A percentile compares a stretch with the other conserved stretches of the same genome.
phyloP scores from a whole-genome alignment of 2,888 invertebrate genomes.

The Ichneumoninae sp. region DNA sequence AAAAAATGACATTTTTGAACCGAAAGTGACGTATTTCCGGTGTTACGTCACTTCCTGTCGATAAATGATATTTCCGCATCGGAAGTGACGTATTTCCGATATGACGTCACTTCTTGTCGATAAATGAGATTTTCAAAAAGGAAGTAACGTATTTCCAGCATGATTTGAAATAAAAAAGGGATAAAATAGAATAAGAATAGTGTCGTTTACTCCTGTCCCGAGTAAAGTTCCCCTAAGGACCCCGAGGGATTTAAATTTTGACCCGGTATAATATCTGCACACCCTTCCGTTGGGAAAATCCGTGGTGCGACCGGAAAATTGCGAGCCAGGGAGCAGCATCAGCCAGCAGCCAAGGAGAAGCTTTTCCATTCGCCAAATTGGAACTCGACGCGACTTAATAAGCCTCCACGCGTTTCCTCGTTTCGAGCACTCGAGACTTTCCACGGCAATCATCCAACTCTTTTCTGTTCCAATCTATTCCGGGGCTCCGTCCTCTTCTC shows the following conservation, averaged over 20 bases:
- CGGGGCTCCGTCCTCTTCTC: background rate
- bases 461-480: conserved; percentile 15
- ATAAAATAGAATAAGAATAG: too few species aligned
- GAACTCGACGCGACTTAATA: conserved; percentile 42
- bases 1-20: too few species aligned
- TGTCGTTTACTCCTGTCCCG: too few species aligned
- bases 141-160: too few species aligned
- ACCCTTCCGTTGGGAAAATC: background rate
- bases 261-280: background rate
- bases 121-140: too few species aligned
- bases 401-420: conserved; percentile 39
- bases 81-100: too few species aligned
- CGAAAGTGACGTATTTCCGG: too few species aligned
- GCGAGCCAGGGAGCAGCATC: conserved; percentile 3
- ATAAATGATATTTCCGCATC: too few species aligned
- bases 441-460: conserved; percentile 23
- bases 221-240: too few species aligned
- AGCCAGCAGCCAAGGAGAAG: background rate
- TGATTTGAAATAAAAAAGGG: too few species aligned
- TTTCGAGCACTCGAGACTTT: conserved; percentile 43
- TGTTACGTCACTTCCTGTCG: too few species aligned
- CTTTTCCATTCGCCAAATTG: conserved; percentile 38
- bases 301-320: conserved; percentile 17
- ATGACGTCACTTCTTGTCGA: too few species aligned
- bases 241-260: background rate